Conservation (phyloP, 2,888 invertebrate species). For the Agriotes lineatus region DNA sequence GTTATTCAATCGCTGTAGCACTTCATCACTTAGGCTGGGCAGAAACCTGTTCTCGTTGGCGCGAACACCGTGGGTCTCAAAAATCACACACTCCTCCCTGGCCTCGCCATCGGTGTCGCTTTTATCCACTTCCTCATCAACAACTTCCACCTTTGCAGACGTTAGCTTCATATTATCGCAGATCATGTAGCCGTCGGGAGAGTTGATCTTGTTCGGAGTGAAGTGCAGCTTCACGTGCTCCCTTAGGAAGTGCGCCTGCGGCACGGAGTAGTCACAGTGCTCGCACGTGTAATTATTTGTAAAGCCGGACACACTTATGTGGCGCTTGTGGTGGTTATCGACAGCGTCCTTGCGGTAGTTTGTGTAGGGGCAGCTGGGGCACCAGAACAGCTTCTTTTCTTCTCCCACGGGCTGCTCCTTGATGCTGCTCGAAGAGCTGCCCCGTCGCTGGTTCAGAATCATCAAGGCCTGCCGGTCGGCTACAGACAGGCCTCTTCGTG, state of each 20-base stretch:
- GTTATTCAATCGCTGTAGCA: slow-evolving; percentile 59
- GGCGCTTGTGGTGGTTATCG: slow-evolving; percentile 81
- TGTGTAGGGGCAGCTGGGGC: slow-evolving; percentile 85
- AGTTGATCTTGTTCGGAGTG: slow-evolving; percentile 69
- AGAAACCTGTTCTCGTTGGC: slow-evolving; percentile 52
- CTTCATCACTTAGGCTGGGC: slow-evolving; percentile 53
- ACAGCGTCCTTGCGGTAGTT: slow-evolving; percentile 80
- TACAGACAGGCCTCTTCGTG: slow-evolving; percentile 67
- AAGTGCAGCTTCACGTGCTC: slow-evolving; percentile 88
- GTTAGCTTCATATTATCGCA: slow-evolving; percentile 73
- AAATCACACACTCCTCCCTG: slow-evolving; percentile 53
- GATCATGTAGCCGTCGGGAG: slow-evolving; percentile 73
- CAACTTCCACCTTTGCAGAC: slow-evolving; percentile 67
- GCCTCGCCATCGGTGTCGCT: slow-evolving; percentile 46
- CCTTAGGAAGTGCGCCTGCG: slow-evolving; percentile 79
- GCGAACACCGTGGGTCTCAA: slow-evolving; percentile 55
- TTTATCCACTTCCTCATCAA: slow-evolving; percentile 48
- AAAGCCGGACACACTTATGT: slow-evolving; percentile 73
- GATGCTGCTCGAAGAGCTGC: slow-evolving; percentile 64
- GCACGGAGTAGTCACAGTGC: slow-evolving; percentile 85
- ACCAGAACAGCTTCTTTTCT: slow-evolving; percentile 75
- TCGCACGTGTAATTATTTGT: slow-evolving; percentile 78
- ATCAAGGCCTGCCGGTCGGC: slow-evolving; percentile 75
- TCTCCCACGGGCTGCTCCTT: slow-evolving; percentile 64
- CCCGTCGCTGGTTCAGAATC: slow-evolving; percentile 70